phyloP scores from a whole-genome alignment of 2,888 invertebrate species.

The Mystacides longicornis region DNA sequence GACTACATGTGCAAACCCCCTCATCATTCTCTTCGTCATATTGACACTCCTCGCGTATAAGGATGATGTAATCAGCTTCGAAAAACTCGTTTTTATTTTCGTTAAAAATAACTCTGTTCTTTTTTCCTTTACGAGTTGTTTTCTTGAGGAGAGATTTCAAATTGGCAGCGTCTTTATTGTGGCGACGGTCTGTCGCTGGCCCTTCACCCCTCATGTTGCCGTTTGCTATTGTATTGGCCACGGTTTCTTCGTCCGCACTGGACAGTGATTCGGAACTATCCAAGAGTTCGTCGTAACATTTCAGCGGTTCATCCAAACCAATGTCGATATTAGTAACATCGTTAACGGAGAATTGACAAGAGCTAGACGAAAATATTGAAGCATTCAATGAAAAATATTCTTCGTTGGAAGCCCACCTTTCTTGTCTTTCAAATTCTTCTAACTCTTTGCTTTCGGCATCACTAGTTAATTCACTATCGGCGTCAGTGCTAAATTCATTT shows the following conservation, averaged over 20 bases:
- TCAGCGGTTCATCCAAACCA: constrained; percentile 12
- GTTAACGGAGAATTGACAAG: constrained; percentile 21
- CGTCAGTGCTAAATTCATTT: constrained; percentile 15
- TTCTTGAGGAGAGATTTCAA: constrained; percentile 72
- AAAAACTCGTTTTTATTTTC: constrained; percentile 87
- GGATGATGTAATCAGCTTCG: constrained; percentile 86
- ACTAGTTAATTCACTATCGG: constrained; percentile 29
- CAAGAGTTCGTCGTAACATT: constrained; percentile 36
- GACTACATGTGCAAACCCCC: constrained; percentile 63
- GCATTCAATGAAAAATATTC: constrained; percentile 21
- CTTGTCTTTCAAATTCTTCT: constrained; percentile 23
- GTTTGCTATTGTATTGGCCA: constrained; percentile 28
- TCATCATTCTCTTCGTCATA: constrained; percentile 72
- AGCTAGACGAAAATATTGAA: constrained; percentile 14
- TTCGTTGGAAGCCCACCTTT: constrained; percentile 22
- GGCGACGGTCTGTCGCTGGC: constrained; percentile 43
- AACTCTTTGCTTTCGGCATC: constrained; percentile 19
- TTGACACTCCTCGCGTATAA: constrained; percentile 81
- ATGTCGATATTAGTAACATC: constrained; percentile 8
- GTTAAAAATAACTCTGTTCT: constrained; percentile 79
- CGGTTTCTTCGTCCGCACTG: constrained; percentile 18
- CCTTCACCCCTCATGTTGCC: constrained; percentile 49
- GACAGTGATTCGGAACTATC: constrained; percentile 29
- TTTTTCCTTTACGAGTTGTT: constrained; percentile 60
- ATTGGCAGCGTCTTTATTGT: constrained; percentile 56